These are phyloP conservation scores for Drosophila colorata DNA, from an alignment of 2,888 invertebrate species.

Conservation along the genomic window DNA sequence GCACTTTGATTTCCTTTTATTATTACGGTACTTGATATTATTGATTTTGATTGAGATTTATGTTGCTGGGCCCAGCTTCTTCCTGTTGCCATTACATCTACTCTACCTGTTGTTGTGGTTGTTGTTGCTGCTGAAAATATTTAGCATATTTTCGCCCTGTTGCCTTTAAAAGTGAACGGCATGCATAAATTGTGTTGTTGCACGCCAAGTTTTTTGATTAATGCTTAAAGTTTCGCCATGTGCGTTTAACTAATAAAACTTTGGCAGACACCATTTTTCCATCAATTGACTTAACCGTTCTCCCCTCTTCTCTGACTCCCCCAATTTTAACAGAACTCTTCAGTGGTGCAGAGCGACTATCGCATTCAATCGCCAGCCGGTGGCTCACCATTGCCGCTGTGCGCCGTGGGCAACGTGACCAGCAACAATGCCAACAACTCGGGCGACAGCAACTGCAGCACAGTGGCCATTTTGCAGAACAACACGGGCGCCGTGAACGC, in stretches of 20 bases:
- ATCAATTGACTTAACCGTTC: constrained; percentile 36
- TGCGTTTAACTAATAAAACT: constrained; percentile 54
- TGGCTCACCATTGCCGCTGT: constrained; percentile 88
- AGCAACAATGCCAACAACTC: constrained; percentile 76
- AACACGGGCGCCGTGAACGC: constrained; percentile 84
- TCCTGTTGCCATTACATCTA: constrained; percentile 46
- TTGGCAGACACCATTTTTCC: constrained; percentile 40
- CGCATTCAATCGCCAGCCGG: constrained; percentile 87
- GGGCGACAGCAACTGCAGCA: constrained; percentile 77
- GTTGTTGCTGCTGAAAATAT: constrained; percentile 41
- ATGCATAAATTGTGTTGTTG: constrained; percentile 63
- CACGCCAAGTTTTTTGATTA: constrained; percentile 64
- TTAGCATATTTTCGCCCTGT: constrained; percentile 66
- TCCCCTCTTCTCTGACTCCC: background rate
- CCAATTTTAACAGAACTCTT: constrained; percentile 88
- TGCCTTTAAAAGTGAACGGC: constrained; percentile 48
- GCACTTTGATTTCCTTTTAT: constrained; percentile 68
- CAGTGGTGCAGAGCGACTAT: constrained; percentile 94
- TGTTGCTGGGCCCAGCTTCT: constrained; percentile 43
- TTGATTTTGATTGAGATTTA: constrained; percentile 83
- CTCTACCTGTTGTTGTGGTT: constrained; percentile 13
- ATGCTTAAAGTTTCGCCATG: constrained; percentile 61
- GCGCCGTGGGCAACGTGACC: constrained; percentile 85
- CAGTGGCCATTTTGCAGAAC: constrained; percentile 86
- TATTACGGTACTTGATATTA: constrained; percentile 80